Base-by-base conservation (phyloP, 2,113 vertebrate genomes). In the Plotosus lineatus region DNA sequence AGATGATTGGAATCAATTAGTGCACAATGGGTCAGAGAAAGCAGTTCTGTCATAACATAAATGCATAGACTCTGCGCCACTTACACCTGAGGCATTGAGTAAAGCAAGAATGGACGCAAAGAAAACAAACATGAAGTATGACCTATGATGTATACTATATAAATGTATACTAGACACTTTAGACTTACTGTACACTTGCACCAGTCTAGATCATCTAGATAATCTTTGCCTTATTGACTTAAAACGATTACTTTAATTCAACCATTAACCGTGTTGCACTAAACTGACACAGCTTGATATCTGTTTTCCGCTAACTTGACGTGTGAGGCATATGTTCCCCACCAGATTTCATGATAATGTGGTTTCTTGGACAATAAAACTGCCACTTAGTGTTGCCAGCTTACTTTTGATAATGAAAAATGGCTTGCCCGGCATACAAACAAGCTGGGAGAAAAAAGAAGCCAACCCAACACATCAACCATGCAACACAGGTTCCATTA, bases 1-100 rank as follows among this genome's bases (percentile, higher is more conserved):
- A 53, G 65, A 85, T 77, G 74, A 85, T 82, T 85, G 86, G 81
- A 87, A 85, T 85, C 86, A 87, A 87, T 87, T 87, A 87, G 82
- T 33, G 65, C 66, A 87, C 79, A 83, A 87, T 83, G 65, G 78
- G 68, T 69, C 53, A 76, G 60, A 79, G 63, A 87, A 85, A 87
- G 74, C 83, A 75, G 75, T 71, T 82, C 69, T 72, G 76, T 82
- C 42, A 38, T 38, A 38, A 58, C 69, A 69, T 81, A 75, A 69
- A 82, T 58, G 69, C 42, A 75, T 61, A 63, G 60, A 53, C 14
- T 73, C 74, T 50, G 36, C 63, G 44, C 26, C 78, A 11, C 79
- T 83, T 75, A 66, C 66, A 66, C 40, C n/a, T 50, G 69, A 38
- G 61, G 14, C 11, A 58, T 21, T 56, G 58, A 78, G 31, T 79